Conservation (phyloP, 2,113 vertebrate genomes). For the Choloepus hoffmanni region DNA sequence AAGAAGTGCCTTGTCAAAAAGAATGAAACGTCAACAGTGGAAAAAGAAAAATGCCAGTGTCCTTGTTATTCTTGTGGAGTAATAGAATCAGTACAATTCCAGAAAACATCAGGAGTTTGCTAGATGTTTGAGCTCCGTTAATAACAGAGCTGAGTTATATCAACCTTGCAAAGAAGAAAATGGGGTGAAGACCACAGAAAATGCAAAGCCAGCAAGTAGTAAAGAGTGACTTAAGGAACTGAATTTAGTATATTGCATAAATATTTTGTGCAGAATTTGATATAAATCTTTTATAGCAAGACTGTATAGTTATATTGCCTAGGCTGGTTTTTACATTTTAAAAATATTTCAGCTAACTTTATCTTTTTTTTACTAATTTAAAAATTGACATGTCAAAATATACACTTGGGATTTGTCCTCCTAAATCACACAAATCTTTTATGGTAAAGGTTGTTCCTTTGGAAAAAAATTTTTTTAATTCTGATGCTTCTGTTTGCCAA, state of each 20-base stretch:
- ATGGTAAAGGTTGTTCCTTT: constrained; percentile 76
- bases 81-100: constrained; percentile 97
- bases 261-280: constrained; percentile 81
- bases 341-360: constrained; percentile 81
- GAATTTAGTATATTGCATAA: constrained; percentile 74
- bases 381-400: constrained; percentile 76
- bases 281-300: constrained; percentile 83
- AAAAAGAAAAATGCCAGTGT: constrained; percentile 98
- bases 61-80: constrained; percentile 96
- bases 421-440: constrained; percentile 73
- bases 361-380: constrained; percentile 86
- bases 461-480: constrained; percentile 69
- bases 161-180: constrained; percentile 99
- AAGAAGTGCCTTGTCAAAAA: constrained; percentile 95
- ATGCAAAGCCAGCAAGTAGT: constrained; percentile 96
- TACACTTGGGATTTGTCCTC: constrained; percentile 78
- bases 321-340: constrained; percentile 86
- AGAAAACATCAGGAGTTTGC: constrained; percentile 98
- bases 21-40: constrained; percentile 91
- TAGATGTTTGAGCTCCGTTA: constrained; percentile 94
- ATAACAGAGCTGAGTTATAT: constrained; percentile 97
- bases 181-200: constrained; percentile 96
- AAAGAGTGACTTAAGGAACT: constrained; percentile 73
- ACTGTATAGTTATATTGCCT: constrained; percentile 83
- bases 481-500: constrained; percentile 77